Evolutionary conservation across 2,888 invertebrate genomes (phyloP), one percentile per base, ranked within the genome.

Genomic region (Craniophora ligustri): DNA sequence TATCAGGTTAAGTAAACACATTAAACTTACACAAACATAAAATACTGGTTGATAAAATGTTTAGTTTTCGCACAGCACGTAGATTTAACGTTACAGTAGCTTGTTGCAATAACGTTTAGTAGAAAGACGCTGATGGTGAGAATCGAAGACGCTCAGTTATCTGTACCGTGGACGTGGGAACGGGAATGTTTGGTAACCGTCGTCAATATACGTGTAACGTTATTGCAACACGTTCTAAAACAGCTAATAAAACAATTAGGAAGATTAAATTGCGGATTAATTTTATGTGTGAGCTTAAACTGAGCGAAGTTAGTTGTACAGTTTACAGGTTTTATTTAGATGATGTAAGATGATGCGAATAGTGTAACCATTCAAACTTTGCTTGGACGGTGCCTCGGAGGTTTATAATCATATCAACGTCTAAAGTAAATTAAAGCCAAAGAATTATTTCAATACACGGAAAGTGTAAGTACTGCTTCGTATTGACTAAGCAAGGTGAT

Each of bases 111-210:
- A 39, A 44, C 23, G 30, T 14, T 36, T 34, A n/a, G 19, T 48
- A 40, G 34, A 49, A 44, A 51, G 36, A 39, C 54, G 26, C 36
- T 41, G 21, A 45, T 49, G 55, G 67, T 69, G 67, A 39, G 71
- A 67, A 54, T 56, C 41, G 50, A 63, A 70, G 59, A 44, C 38
- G 40, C 47, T 41, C 35, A 3, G 38, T 47, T 51, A 54, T 50
- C 31, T 54, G 31, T 56, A 69, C 26, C 47, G 44, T 56, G 30
- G 47, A 51, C 60, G 54, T 68, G 70, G 58, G 70, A 69, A 70
- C 32, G n/a, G 15, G 19, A 38, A n/a, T 26, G 42, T 58, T 63
- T 55, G 28, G 23, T 6, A 67, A 70, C 54, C 18, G 8, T 6
- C 16, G 14, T 42, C 41, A 42, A 34, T 28, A 34, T 28, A 32